phyloP scores from a whole-genome alignment of 2,113 vertebrate genomes.

The Dissostichus mawsoni region DNA sequence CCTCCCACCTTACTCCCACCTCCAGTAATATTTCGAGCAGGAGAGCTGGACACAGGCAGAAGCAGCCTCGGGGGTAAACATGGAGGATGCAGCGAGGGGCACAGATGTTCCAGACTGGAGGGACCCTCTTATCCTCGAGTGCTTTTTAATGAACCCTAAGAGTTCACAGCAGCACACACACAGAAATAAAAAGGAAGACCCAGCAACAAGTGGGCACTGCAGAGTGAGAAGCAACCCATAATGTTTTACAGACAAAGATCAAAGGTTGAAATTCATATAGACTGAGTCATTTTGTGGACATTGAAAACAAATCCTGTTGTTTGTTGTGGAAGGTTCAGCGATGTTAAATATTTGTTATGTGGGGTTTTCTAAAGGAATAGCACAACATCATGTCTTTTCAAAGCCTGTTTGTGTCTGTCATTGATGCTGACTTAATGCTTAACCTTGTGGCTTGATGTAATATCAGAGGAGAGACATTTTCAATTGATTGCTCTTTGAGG shows the following conservation, averaged over 20 bases:
- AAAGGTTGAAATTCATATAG: conserved; percentile 37
- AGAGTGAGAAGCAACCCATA: conserved; percentile 15
- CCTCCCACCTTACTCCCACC: conserved; percentile 16
- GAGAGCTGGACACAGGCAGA: conserved; percentile 48
- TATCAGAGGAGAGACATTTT: neutral
- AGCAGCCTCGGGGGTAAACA: conserved; percentile 75
- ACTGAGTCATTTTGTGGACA: conserved; percentile 15
- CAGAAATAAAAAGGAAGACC: neutral
- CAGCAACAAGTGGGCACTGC: conserved; percentile 47
- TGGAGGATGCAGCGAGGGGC: conserved; percentile 51
- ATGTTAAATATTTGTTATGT: conserved; percentile 33
- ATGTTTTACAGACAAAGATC: conserved; percentile 58
- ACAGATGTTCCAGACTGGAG: conserved; percentile 73
- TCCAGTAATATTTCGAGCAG: conserved; percentile 3
- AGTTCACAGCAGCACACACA: neutral
- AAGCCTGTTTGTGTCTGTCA: conserved; percentile 1
- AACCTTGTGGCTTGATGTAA: neutral
- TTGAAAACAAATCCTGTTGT: conserved; percentile 42
- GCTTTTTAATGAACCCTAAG: conserved; percentile 56
- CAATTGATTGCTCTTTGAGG: neutral
- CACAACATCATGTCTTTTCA: neutral
- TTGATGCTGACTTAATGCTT: conserved; percentile 1
- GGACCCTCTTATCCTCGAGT: conserved; percentile 38
- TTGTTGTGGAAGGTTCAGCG: conserved; percentile 39
- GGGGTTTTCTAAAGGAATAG: neutral